A percentile compares a stretch with the other conserved stretches of the same genome.
phyloP scores from a whole-genome alignment of 2,113 vertebrate genomes.

The Myocastor coypus region DNA sequence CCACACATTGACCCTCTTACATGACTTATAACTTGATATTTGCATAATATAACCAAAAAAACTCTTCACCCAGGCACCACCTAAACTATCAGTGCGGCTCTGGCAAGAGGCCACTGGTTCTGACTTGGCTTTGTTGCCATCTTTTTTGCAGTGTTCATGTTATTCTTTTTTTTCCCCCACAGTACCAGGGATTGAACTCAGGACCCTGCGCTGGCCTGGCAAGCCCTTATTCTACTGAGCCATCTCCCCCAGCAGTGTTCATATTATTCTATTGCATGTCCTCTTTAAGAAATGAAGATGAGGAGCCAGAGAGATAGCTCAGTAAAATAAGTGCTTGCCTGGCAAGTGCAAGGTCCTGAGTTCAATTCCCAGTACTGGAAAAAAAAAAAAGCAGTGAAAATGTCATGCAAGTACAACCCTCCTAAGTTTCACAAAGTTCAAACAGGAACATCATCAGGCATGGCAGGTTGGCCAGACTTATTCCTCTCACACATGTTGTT shows the following conservation, averaged over 20 bases:
- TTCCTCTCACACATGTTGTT: neutral
- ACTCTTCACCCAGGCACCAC: neutral
- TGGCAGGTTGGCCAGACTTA: neutral
- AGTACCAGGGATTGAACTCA: too few species aligned
- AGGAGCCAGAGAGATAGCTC: neutral
- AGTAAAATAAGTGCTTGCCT: too few species aligned
- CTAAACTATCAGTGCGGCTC: neutral
- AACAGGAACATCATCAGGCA: neutral
- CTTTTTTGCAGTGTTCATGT: neutral
- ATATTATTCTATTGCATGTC: neutral
- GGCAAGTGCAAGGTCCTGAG: too few species aligned
- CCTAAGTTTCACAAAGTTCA: neutral
- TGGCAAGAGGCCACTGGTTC: neutral
- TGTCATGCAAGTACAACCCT: neutral
- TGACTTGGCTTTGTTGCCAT: neutral
- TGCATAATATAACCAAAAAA: neutral
- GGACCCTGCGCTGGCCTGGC: too few species aligned
- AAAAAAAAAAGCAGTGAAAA: neutral
- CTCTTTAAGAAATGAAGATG: neutral
- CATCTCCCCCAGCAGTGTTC: too few species aligned
- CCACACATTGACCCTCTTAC: neutral
- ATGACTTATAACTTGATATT: too few species aligned
- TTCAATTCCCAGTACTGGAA: too few species aligned
- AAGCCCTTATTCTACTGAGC: too few species aligned
- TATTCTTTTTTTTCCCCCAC: too few species aligned